A percentile compares a stretch with the other conserved stretches of the same genome.
Evolutionary conservation across 1,140 invertebrate genomes (phyloP).

Genomic region (Atta colombica): DNA sequence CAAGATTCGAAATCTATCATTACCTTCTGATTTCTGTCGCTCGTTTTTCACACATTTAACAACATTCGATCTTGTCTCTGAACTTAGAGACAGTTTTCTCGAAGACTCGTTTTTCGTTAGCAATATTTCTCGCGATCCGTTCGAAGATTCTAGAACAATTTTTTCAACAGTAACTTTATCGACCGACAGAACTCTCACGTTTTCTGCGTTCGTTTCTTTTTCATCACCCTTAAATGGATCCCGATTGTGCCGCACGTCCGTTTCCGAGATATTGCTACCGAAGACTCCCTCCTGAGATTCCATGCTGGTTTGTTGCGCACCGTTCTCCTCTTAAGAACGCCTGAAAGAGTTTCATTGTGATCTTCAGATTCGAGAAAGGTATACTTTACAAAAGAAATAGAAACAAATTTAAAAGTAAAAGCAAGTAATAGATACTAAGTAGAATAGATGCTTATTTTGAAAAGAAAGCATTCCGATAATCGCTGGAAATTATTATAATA

Average conservation of each 20-base stretch:
- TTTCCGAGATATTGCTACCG: slow-evolving; percentile 17
- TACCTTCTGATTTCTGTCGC: neutral
- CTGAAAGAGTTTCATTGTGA: slow-evolving; percentile 55
- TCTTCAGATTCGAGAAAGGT: neutral
- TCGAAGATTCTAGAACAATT: slow-evolving; percentile 73
- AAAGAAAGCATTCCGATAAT: too few relatives aligned
- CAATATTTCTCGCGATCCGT: slow-evolving; percentile 69
- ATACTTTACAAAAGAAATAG: neutral
- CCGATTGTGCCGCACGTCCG: slow-evolving; percentile 3
- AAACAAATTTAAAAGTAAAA: neutral
- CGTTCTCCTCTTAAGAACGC: slow-evolving; percentile 22
- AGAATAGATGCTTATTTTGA: too few relatives aligned
- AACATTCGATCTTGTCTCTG: neutral
- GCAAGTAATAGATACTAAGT: too few relatives aligned
- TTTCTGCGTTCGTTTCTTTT: slow-evolving; percentile 27
- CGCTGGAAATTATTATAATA: too few relatives aligned
- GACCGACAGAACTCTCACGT: slow-evolving; percentile 67
- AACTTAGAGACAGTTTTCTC: slow-evolving; percentile 64
- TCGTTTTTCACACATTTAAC: slow-evolving; percentile 7
- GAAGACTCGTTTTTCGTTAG: slow-evolving; percentile 75
- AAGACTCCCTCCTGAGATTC: slow-evolving; percentile 22
- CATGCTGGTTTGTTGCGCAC: slow-evolving; percentile 53
- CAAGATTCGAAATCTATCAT: neutral
- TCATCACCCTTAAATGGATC: slow-evolving; percentile 4
- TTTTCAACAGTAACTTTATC: slow-evolving; percentile 78